phyloP scores from a whole-genome alignment of 2,797 vertebrate genomes.

The Macropus fuliginosus region DNA sequence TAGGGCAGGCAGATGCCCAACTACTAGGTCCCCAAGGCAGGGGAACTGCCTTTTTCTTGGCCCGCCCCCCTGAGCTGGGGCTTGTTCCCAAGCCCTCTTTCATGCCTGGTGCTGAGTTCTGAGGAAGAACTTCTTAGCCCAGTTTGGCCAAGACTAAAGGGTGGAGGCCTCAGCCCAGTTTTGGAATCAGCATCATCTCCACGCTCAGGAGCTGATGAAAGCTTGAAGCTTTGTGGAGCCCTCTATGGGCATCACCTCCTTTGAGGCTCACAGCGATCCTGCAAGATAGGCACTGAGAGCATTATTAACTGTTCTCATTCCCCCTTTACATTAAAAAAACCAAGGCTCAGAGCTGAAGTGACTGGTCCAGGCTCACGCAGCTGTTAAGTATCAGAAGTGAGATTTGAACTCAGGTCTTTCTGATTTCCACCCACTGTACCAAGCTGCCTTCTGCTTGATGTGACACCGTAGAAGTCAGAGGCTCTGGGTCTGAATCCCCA shows the following conservation, averaged over 20 bases:
- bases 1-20: neutral
- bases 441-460: neutral
- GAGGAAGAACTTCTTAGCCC: neutral
- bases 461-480: neutral
- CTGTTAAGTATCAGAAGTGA: neutral
- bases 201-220: neutral
- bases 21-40: neutral
- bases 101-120: neutral
- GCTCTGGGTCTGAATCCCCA: neutral
- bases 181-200: neutral
- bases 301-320: neutral
- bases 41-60: neutral
- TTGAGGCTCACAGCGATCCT: neutral
- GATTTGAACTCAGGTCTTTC: neutral
- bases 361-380: neutral
- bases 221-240: neutral
- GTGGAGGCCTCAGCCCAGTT: neutral
- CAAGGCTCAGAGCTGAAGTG: neutral
- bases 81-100: neutral
- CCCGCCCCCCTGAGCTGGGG: neutral
- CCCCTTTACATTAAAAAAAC: neutral
- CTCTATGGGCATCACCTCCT: neutral
- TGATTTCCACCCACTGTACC: neutral
- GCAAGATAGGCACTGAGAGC: neutral
- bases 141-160: neutral